Base-by-base conservation (phyloP, 2,797 vertebrate species). In the Melanotaenia pygmaea region DNA sequence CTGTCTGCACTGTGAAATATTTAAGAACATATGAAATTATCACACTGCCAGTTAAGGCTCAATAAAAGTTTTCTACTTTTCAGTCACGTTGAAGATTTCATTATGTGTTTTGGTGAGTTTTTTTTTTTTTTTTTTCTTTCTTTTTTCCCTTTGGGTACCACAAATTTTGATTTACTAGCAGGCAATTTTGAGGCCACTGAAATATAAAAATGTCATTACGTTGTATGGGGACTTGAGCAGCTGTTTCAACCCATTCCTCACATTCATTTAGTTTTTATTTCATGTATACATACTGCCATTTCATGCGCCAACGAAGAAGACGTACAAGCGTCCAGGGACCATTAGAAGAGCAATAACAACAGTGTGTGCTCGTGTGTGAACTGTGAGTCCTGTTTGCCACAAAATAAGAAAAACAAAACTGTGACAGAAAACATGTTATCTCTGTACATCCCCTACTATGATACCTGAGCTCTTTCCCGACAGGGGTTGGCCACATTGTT, bases 401-500 rank as follows among this genome's bases (percentile, higher is more conserved):
- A 47, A 10, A 58, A 35, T 3, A 12, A 32, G 8, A 24, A 64
- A 1, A 40, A 63, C 12, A 9, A 24, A 35, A 22, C 90, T 84
- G 86, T 74, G 82, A 86, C 80, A 85, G 83, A 86, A 77, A 81
- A 86, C 83, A 81, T 34, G 32, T 90, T 84, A 69, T 79, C 61
- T 59, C 76, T 79, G 77, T 85, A 83, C 74, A 63, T 80, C 75
- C 74, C 88, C 82, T 59, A 66, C 83, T 58, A 85, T 86, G 88
- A 85, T 90, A 93, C 93, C 90, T 91, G 90, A 91, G 85, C 87
- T 85, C 70, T 83, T 70, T 87, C 90, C 75, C 88, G 61, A 71
- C 87, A 79, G 88, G 91, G 89, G 87, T 88, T 82, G 88, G 67
- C 59, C 79, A 77, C 87, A 90, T 90, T 84, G 75, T 80, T 74